A percentile compares a stretch with the other conserved stretches of the same genome.
phyloP scores from a whole-genome alignment of 2,888 invertebrate genomes.

The Galerucella pusilla region DNA sequence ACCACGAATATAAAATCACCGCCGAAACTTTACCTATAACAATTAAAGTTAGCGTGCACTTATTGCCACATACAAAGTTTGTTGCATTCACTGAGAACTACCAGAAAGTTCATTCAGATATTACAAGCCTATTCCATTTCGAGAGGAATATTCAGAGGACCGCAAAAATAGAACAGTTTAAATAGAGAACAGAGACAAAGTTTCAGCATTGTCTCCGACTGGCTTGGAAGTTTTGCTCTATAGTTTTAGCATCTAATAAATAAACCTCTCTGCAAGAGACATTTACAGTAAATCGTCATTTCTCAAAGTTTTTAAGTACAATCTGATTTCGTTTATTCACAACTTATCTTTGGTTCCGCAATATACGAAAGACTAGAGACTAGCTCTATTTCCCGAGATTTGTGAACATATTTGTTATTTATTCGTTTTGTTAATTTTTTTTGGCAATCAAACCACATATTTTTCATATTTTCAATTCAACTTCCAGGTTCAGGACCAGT shows the following conservation, averaged over 20 bases:
- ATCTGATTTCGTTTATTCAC: no score
- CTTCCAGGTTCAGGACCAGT: no score
- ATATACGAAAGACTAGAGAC: no score
- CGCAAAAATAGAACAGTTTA: slow-evolving; percentile 35
- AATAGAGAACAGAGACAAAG: slow-evolving; percentile 15
- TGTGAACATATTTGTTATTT: no score
- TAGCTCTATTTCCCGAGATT: no score
- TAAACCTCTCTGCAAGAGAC: background rate
- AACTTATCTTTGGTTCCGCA: no score
- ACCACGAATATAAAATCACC: slow-evolving; percentile 59
- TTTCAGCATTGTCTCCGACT: background rate
- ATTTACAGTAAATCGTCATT: background rate
- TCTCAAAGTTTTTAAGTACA: background rate
- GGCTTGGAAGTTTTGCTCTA: background rate
- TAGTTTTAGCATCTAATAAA: slow-evolving; percentile 4
- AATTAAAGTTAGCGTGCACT: slow-evolving; percentile 59
- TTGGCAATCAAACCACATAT: no score
- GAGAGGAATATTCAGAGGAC: slow-evolving; percentile 39
- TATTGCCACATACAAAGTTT: slow-evolving; percentile 49
- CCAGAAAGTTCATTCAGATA: slow-evolving; percentile 44
- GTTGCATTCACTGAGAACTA: slow-evolving; percentile 44
- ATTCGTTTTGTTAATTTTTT: no score
- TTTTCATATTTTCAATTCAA: no score
- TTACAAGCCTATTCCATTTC: slow-evolving; percentile 48
- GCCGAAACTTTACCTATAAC: slow-evolving; percentile 58